Evolutionary conservation across 2,797 vertebrate genomes (phyloP).

Genomic region (Acanthurus lineatus): DNA sequence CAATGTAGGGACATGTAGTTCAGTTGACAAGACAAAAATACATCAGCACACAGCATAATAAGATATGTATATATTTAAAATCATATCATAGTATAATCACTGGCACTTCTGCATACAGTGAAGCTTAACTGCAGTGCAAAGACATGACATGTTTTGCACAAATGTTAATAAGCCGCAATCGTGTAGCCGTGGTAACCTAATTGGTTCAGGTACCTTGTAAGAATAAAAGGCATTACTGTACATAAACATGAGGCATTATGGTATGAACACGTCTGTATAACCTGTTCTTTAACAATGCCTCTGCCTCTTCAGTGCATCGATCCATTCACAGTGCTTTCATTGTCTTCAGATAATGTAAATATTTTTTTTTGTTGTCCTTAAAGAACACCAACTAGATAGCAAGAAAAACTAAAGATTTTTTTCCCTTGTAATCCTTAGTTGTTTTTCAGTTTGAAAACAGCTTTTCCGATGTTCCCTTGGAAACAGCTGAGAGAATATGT

Average conservation of each 20-base stretch:
- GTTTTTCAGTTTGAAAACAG: not conserved
- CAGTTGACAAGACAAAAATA: slow-evolving; percentile 36
- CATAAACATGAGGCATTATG: not conserved
- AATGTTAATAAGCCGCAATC: not conserved
- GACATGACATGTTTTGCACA: not conserved
- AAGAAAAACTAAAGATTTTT: not conserved
- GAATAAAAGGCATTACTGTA: not conserved
- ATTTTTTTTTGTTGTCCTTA: not conserved
- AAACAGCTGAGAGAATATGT: slow-evolving; percentile 1
- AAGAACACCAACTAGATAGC: not conserved
- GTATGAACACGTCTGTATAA: not conserved
- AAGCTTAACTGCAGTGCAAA: not conserved
- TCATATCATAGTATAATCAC: slow-evolving; percentile 3
- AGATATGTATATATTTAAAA: not conserved
- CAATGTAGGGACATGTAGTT: slow-evolving; percentile 42
- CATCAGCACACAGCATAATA: slow-evolving; percentile 21
- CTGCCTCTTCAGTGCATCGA: not conserved
- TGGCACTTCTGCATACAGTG: not conserved
- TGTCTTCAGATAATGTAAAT: not conserved
- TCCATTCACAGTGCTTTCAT: not conserved
- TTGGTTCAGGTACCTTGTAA: slow-evolving; percentile 15
- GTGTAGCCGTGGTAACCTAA: not conserved
- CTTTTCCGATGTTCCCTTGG: not conserved
- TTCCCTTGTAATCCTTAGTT: not conserved
- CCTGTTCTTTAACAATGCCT: not conserved